A percentile compares a stretch with the other conserved stretches of the same genome.
Evolutionary conservation across 2,113 vertebrate species (phyloP).

Genomic region (Callaeas wilsoni): DNA sequence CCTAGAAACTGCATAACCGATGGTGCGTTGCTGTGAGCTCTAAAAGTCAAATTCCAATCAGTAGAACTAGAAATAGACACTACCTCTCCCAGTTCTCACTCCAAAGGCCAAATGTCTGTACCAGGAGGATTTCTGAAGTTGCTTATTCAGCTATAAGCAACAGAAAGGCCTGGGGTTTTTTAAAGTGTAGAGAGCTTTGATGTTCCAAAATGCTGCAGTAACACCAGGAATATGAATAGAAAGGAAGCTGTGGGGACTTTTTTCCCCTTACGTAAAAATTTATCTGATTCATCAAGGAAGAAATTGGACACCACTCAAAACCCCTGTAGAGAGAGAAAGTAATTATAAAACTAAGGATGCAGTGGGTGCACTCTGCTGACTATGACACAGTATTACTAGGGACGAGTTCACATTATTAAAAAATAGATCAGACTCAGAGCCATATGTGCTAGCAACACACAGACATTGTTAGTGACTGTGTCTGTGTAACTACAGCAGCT

Average conservation of each 20-base stretch:
- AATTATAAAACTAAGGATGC: conserved; percentile 12
- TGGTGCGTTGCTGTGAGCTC: background rate
- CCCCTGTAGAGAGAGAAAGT: background rate
- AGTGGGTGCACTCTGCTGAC: background rate
- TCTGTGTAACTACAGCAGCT: background rate
- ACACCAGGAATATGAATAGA: background rate
- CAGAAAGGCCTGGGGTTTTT: background rate
- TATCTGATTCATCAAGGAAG: background rate
- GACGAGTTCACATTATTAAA: background rate
- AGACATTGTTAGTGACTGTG: background rate
- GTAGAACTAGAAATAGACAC: background rate
- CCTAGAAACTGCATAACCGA: background rate
- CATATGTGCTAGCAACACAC: background rate
- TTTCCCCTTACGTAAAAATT: background rate
- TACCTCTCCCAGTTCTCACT: background rate
- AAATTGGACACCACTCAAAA: conserved; percentile 8
- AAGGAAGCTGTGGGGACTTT: background rate
- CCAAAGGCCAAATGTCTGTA: background rate
- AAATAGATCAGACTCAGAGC: background rate
- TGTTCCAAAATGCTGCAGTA: background rate
- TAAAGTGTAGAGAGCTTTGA: background rate
- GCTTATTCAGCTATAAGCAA: background rate
- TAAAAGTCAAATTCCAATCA: background rate
- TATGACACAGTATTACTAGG: background rate
- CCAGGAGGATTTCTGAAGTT: background rate